Evolutionary conservation across 2,888 invertebrate species (phyloP), one percentile per base, ranked within the genome.

Genomic region (Polyommatus icarus): DNA sequence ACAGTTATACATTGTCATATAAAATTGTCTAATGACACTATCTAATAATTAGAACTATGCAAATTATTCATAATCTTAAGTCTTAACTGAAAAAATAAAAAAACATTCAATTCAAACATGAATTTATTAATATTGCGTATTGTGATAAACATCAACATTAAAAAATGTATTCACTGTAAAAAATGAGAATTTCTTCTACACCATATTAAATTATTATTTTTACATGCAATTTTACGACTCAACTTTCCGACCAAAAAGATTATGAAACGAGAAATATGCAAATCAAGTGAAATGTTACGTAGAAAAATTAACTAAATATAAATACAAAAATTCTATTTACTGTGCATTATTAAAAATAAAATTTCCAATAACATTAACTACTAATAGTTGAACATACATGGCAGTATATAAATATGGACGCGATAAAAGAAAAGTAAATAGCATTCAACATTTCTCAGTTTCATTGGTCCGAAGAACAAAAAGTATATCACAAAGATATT

Each of bases 21-120:
- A 90, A 91, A 91, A 90, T 89, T 90, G 88, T 89, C 89, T 89
- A 90, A 85, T 88, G 88, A 88, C 85, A 87, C 89, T 90, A 90
- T 89, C 87, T 90, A 90, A 87, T 84, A 87, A 88, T 88, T 87
- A 89, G 85, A 86, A 83, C 86, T 87, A 90, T 87, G 86, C 87
- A 87, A 88, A 86, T 86, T 80, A 86, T 84, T 85, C 82, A 84
- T 76, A 80, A 32, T 81, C 83, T 82, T 40, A 8, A 40, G 46
- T 46, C 10, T 10, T 80, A 82, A 54, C 29, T 82, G 82, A 82
- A 83, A 82, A 85, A 84, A 82, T 83, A 54, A 81, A 81, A 84
- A 84, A 81, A 2, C 40, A 46, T 75, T 29, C 1, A 50, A 75
- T 75, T 29, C 18, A 18, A 75, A 50, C 50, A 75, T 50, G 75